Evolutionary conservation across 1,140 invertebrate species (phyloP), one percentile per base, ranked within the genome.

Genomic region (Druon quercuslanigerum): DNA sequence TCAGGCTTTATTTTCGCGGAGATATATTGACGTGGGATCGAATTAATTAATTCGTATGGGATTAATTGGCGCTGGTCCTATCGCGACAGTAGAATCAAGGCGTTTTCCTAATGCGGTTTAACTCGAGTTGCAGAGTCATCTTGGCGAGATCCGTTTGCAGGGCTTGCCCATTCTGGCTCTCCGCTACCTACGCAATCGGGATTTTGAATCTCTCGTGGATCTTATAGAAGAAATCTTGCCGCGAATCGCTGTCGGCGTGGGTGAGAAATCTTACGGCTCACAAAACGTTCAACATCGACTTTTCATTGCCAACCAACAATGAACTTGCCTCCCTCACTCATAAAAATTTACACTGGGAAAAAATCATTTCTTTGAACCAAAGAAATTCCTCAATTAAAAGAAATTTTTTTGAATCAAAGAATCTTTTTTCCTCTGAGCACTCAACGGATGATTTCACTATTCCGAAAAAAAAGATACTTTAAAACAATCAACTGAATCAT

Each of bases 21-120:
- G 13, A 66, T 8, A 40, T 66, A 40, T 66, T 66, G 60, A 66
- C 60, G 60, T 76, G 80, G 74, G 83, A 79, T 80, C 60, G 75
- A 77, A 83, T 84, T 82, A 85, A 86, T 87, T 83, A 79, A 86
- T 86, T 86, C 76, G 77, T 79, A 79, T 66, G 25, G 75, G 77
- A 87, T 86, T 87, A 87, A 86, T 86, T 81, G 82, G 73, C 20
- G 20, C 17, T 56, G 66, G 76, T 78, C 60, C 71, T 81, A 84
- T 86, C 84, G 66, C 76, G 81, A 84, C 77, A 73, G 25, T 33
- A 33, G 77, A 54, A 85, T 85, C 78, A 74, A 66, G 60, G 60
- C 60, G 60, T 66, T 66, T 66, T 66, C 60, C 60, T 66, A 66
- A 66, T 66, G 54, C 33, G 72, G 51, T 73, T 52, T 73, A 52